Base-by-base conservation (phyloP, 2,888 invertebrate genomes). In the Neoaliturus tenellus region DNA sequence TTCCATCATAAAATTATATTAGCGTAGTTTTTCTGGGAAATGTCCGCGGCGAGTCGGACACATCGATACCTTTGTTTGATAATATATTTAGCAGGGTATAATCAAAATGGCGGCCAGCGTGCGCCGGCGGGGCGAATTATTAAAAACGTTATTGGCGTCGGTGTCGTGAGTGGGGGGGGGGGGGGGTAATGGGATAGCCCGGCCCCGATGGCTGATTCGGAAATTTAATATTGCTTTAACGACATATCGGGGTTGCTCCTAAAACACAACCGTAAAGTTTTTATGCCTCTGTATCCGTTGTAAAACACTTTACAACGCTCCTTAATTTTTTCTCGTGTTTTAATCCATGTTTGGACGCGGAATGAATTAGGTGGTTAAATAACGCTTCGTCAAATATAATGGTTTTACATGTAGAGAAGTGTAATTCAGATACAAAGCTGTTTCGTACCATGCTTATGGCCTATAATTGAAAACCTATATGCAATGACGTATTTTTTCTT, bases 1-100 rank as follows among this genome's bases (percentile, higher is more conserved):
- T 85, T 85, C 85, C 83, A 85, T 83, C 85, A 85, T 85, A 85
- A 85, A 85, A 85, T 85, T 83, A 85, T 83, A 85, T 85, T 83
- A 83, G 84, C 81, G 80, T 71, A 81, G 82, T 85, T 82, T 83
- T 85, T 85, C 85, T 81, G 78, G 33, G 85, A 85, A 85, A 84
- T 80, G 83, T 84, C 84, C 78, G 82, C 82, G 69, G 41, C 62
- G 39, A 82, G 69, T 10, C 83, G 35, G 75, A 78, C 75, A 75
- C 41, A 84, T 25, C 78, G 78, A 55, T 75, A 75, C 55, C 55
- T 55, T 55, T 78, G 78, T 78, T 78, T 78, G 75, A 75, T 75
- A 78, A 78, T 78, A 78, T 78, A 78, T 78, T 78, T 78, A 78
- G 78, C 78, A 35, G 78, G 78, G 78, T 78, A 78, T 78, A 78